phyloP scores from a whole-genome alignment of 2,113 vertebrate species.

The Eidolon helvum region DNA sequence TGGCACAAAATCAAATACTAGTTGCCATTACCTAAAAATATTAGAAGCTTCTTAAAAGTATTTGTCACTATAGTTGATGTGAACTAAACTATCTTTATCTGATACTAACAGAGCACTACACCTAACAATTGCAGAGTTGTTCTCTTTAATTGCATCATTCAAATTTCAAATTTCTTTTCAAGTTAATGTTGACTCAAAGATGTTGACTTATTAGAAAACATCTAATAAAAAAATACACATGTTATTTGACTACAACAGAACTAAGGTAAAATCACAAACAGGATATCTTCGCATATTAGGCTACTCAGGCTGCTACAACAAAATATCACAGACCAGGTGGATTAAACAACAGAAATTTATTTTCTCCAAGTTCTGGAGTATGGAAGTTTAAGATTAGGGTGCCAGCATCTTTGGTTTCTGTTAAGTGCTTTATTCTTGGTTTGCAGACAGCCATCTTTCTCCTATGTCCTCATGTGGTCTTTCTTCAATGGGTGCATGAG shows the following conservation, averaged over 20 bases:
- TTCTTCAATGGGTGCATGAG: background rate
- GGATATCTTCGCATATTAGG: background rate
- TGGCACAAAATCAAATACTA: background rate
- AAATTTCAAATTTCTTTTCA: constrained; percentile 8
- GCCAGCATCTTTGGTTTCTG: background rate
- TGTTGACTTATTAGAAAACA: background rate
- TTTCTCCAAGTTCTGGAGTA: background rate
- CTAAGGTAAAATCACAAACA: background rate
- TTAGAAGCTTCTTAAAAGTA: background rate
- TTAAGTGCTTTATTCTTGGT: background rate
- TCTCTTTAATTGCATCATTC: background rate
- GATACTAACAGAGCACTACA: background rate
- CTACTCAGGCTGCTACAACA: background rate
- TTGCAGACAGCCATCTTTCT: background rate
- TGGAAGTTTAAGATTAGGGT: background rate
- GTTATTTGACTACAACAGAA: background rate
- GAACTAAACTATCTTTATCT: background rate
- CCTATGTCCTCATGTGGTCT: background rate
- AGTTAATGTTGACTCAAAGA: background rate
- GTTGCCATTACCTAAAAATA: background rate
- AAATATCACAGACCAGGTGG: background rate
- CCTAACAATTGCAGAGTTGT: background rate
- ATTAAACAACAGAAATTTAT: background rate
- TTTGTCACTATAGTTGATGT: background rate
- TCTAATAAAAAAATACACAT: background rate